These are phyloP conservation scores for Agraylea sexmaculata DNA, from an alignment of 1,140 invertebrate species.

Conservation along the genomic window DNA sequence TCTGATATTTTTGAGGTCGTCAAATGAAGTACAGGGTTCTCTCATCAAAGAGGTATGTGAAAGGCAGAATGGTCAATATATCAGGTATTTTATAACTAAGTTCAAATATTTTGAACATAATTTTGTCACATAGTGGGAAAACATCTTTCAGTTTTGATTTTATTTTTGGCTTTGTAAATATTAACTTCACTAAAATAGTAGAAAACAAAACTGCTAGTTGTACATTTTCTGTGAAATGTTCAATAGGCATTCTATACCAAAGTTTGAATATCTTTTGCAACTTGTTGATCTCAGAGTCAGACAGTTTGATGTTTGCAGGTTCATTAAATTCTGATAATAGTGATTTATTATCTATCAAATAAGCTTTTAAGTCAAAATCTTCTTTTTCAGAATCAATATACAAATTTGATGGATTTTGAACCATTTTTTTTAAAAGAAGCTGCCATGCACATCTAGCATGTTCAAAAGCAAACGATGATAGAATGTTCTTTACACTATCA, in stretches of 20 bases:
- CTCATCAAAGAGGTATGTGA: slow-evolving; percentile 4
- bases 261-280: slow-evolving; percentile 5
- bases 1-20: too few species aligned
- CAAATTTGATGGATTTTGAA: too few species aligned
- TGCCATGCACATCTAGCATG: too few species aligned
- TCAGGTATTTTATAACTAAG: slow-evolving; percentile 14
- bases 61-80: slow-evolving; percentile 13
- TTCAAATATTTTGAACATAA: slow-evolving; percentile 16
- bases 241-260: slow-evolving; percentile 11
- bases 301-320: slow-evolving; percentile 4
- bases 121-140: slow-evolving; percentile 10
- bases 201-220: slow-evolving; percentile 12
- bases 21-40: slow-evolving; percentile 14
- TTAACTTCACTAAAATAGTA: slow-evolving; percentile 6
- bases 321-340: slow-evolving; percentile 6
- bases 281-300: slow-evolving; percentile 5
- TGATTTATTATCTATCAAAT: slow-evolving; percentile 5
- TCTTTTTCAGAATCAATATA: slow-evolving; percentile 10
- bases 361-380: slow-evolving; percentile 14
- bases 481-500: too few species aligned
- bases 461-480: too few species aligned
- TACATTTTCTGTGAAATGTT: slow-evolving; percentile 16
- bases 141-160: slow-evolving; percentile 8
- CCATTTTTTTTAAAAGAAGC: too few species aligned
- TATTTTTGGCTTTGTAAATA: slow-evolving; percentile 3